A percentile compares a stretch with the other conserved stretches of the same genome.
phyloP scores from a whole-genome alignment of 2,888 invertebrate genomes.

The Amphipyra berbera region DNA sequence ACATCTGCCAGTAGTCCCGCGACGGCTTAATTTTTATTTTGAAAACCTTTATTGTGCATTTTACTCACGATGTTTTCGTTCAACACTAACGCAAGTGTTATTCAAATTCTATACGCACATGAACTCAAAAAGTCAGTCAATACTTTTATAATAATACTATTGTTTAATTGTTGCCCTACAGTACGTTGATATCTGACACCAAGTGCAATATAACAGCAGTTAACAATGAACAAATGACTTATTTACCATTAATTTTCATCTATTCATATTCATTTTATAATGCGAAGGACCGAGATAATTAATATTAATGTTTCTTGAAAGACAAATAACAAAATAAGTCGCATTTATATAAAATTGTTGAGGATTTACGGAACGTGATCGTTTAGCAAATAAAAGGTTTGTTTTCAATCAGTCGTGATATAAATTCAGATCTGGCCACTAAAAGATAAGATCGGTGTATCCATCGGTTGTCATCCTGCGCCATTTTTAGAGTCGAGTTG shows the following conservation, averaged over 20 bases:
- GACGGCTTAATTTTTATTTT: too few species aligned
- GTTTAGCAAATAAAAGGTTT: slow-evolving; percentile 40
- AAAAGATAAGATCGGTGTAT: slow-evolving; percentile 39
- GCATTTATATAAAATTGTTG: slow-evolving; percentile 11
- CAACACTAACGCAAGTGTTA: too few species aligned
- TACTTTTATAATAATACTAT: slow-evolving; percentile 1
- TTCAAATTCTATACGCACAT: too few species aligned
- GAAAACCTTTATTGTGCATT: too few species aligned
- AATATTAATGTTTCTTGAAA: slow-evolving; percentile 52
- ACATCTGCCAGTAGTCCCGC: too few species aligned
- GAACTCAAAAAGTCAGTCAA: too few species aligned
- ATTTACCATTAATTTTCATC: slow-evolving; percentile 56
- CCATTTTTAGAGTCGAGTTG: slow-evolving; percentile 25
- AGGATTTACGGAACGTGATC: slow-evolving; percentile 46
- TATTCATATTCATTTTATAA: slow-evolving; percentile 53
- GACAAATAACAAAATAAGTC: slow-evolving; percentile 39
- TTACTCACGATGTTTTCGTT: too few species aligned
- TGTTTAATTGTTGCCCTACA: slow-evolving; percentile 12
- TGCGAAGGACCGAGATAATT: slow-evolving; percentile 43
- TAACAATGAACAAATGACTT: slow-evolving; percentile 51
- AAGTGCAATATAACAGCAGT: slow-evolving; percentile 40
- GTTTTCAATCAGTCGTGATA: slow-evolving; percentile 43
- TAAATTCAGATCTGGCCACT: slow-evolving; percentile 35
- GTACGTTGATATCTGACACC: slow-evolving; percentile 48
- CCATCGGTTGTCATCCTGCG: slow-evolving; percentile 20